A percentile compares a stretch with the other conserved stretches of the same genome.
phyloP scores from a whole-genome alignment of 2,113 vertebrate genomes.

The Donacobius atricapilla region DNA sequence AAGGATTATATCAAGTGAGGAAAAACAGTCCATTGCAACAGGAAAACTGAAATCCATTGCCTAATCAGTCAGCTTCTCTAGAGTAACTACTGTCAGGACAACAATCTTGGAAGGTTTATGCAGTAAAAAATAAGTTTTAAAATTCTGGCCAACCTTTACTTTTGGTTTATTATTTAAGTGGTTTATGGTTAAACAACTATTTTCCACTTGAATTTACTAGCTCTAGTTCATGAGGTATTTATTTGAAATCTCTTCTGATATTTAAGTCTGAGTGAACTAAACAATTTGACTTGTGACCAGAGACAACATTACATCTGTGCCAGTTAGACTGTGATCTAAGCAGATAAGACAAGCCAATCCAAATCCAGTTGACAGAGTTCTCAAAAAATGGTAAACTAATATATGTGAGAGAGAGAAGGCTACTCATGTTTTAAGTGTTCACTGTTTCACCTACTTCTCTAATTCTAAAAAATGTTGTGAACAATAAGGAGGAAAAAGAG shows the following conservation, averaged over 20 bases:
- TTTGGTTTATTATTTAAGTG: not conserved
- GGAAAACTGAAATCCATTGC: not conserved
- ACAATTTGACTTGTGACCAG: not conserved
- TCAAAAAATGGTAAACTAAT: not conserved
- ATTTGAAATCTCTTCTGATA: not conserved
- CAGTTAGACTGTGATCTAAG: not conserved
- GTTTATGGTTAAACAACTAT: not conserved
- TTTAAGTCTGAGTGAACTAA: slow-evolving; percentile 19
- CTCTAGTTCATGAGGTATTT: not conserved
- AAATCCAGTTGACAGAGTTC: not conserved
- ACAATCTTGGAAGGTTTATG: not conserved
- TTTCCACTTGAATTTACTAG: not conserved
- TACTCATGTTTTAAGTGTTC: not conserved
- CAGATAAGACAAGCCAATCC: not conserved
- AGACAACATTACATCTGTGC: not conserved
- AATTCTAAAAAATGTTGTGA: not conserved
- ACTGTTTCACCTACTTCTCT: not conserved
- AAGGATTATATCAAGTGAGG: not conserved
- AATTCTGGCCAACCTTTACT: not conserved
- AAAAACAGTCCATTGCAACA: not conserved
- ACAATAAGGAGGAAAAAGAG: not conserved
- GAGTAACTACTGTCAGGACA: not conserved
- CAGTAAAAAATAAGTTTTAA: not conserved
- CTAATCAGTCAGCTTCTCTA: not conserved
- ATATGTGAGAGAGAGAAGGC: not conserved